phyloP scores from a whole-genome alignment of 1,140 invertebrate species.

The Heliothis subflexa region DNA sequence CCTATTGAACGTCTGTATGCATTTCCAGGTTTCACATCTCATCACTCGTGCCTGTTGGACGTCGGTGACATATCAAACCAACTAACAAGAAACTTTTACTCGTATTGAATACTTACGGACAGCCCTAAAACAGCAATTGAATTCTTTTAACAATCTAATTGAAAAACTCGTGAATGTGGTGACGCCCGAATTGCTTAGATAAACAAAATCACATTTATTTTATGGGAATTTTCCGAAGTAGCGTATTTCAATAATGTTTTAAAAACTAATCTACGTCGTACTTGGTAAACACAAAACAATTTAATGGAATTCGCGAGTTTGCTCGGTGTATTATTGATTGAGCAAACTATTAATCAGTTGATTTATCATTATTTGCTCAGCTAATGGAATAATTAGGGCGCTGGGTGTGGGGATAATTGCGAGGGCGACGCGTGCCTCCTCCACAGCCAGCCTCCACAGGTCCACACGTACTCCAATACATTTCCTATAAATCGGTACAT shows the following conservation, averaged over 20 bases:
- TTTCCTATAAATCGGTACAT: slow-evolving; percentile 27
- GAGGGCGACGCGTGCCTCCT: slow-evolving; percentile 54
- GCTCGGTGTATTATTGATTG: slow-evolving; percentile 51
- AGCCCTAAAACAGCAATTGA: slow-evolving; percentile 54
- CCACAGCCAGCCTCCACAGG: slow-evolving; percentile 61
- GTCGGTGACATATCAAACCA: neutral
- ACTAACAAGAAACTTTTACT: slow-evolving; percentile 1
- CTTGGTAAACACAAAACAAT: neutral
- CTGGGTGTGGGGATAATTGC: slow-evolving; percentile 65
- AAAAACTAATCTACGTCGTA: neutral
- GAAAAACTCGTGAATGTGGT: slow-evolving; percentile 48
- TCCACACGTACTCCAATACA: slow-evolving; percentile 25
- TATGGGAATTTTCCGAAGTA: neutral
- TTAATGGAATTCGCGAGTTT: slow-evolving; percentile 17
- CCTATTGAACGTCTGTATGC: slow-evolving; percentile 31
- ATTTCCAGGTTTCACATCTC: neutral
- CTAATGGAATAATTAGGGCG: slow-evolving; percentile 78
- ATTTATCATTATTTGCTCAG: slow-evolving; percentile 80
- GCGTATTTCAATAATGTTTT: neutral
- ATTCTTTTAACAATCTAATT: slow-evolving; percentile 57
- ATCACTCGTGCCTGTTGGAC: slow-evolving; percentile 33
- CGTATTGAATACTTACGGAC: slow-evolving; percentile 25
- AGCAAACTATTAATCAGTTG: slow-evolving; percentile 63
- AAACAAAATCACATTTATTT: slow-evolving; percentile 34
- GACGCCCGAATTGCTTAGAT: slow-evolving; percentile 33